Conservation (phyloP, 2,113 vertebrate genomes). For the Hiodon alosoides region DNA sequence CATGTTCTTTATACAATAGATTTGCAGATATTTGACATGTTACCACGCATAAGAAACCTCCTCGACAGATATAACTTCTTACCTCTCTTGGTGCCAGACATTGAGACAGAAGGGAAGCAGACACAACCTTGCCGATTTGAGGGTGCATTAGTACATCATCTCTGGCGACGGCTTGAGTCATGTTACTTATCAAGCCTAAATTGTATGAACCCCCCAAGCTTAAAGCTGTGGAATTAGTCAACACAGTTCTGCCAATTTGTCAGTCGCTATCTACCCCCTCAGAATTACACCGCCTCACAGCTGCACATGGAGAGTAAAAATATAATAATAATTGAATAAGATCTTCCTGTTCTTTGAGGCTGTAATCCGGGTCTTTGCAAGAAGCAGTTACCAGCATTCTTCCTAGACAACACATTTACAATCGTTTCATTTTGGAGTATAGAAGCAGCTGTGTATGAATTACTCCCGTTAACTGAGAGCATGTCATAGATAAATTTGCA, state of each 20-base stretch:
- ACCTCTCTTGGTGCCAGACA: background rate
- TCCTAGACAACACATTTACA: background rate
- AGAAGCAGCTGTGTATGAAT: background rate
- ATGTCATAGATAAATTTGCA: background rate
- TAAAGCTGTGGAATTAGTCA: conserved; percentile 11
- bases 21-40: too few species aligned
- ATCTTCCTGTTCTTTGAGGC: background rate
- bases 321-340: conserved; percentile 14
- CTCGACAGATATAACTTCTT: too few species aligned
- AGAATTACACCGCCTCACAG: conserved; percentile 6
- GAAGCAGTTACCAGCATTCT: background rate
- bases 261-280: background rate
- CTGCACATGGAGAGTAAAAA: conserved; percentile 11
- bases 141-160: background rate
- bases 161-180: conserved; percentile 10
- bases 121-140: background rate
- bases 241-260: conserved; percentile 16
- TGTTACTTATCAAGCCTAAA: conserved; percentile 7
- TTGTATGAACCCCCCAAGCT: background rate
- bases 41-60: background rate
- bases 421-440: background rate
- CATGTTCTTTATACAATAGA: too few species aligned
- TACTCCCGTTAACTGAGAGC: background rate
- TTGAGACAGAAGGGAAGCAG: background rate
- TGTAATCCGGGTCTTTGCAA: background rate